Evolutionary conservation across 2,797 vertebrate species (phyloP), one percentile per base, ranked within the genome.

Genomic region (Caiman crocodilus): DNA sequence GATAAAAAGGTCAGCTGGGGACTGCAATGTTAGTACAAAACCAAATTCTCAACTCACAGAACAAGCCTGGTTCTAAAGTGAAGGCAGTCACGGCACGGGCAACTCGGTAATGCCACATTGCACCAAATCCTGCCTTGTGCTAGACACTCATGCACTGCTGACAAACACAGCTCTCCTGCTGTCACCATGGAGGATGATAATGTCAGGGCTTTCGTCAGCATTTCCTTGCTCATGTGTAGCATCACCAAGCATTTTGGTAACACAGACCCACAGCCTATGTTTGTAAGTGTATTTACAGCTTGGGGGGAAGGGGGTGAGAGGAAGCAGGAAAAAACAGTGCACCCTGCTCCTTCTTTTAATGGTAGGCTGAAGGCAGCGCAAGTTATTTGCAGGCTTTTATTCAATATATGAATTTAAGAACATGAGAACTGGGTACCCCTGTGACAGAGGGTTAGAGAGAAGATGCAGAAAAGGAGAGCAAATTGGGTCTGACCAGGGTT

Each of bases 141-240:
- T 55, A 0, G 5, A 11, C n/a, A 83, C 76, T 59, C 79, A 35
- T 57, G 1, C 21, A 18, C 7, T 0, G 14, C n/a, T 2, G n/a
- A 67, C 42, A 32, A 15, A 23, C 20, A 15, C 1, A 32, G 56
- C 57, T 30, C 56, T 57, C 56, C 79, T 3, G 63, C 30, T 81
- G 42, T 11, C 90, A 25, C 42, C n/a, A 2, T 0, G 30, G 14
- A 2, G 3, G 0, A 4, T 50, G 42, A 50, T 58, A 32, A 76
- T 64, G 0, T 20, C 2, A 11, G 50, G 6, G 13, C 77, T 6
- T 56, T 2, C 1, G 6, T 28, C 26, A 0, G 6, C 3, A 13
- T 65, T 81, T 64, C 16, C 67, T 30, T 50, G 42, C 42, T 50
- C 42, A 50, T 50, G 42, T 50, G 9, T 50, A 50, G 9, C 42